Evolutionary conservation across 2,797 vertebrate species (phyloP).

Genomic region (Decapterus maruadsi): DNA sequence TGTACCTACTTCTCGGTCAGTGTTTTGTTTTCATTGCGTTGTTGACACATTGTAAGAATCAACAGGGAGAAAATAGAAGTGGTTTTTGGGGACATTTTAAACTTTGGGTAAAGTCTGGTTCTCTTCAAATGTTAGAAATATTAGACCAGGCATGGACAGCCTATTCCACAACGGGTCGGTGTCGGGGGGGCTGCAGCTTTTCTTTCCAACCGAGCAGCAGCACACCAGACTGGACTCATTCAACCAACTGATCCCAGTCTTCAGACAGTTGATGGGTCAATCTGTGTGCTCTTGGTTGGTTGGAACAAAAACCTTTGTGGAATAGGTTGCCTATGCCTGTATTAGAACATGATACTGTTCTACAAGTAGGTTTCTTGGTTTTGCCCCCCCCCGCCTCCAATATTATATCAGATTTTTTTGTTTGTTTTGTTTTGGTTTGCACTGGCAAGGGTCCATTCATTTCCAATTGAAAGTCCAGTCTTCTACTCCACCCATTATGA

Average conservation of each 20-base stretch:
- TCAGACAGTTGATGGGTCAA: no score
- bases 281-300: no score
- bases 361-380: background rate
- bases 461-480: background rate
- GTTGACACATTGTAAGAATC: constrained; percentile 43
- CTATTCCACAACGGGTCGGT: no score
- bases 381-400: background rate
- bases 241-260: no score
- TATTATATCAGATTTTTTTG: background rate
- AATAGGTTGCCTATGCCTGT: background rate
- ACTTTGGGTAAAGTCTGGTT: background rate
- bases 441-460: background rate
- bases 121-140: background rate
- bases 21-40: constrained; percentile 77
- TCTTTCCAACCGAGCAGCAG: no score
- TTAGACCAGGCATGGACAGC: no score
- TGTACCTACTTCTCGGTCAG: constrained; percentile 68
- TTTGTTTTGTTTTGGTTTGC: constrained; percentile 2
- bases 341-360: background rate
- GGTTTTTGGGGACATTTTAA: background rate
- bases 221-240: no score
- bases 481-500: background rate
- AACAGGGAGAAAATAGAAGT: constrained; percentile 4
- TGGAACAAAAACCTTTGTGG: no score
- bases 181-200: no score